phyloP scores from a whole-genome alignment of 2,797 vertebrate genomes.

The Yasuhikotakia modesta region DNA sequence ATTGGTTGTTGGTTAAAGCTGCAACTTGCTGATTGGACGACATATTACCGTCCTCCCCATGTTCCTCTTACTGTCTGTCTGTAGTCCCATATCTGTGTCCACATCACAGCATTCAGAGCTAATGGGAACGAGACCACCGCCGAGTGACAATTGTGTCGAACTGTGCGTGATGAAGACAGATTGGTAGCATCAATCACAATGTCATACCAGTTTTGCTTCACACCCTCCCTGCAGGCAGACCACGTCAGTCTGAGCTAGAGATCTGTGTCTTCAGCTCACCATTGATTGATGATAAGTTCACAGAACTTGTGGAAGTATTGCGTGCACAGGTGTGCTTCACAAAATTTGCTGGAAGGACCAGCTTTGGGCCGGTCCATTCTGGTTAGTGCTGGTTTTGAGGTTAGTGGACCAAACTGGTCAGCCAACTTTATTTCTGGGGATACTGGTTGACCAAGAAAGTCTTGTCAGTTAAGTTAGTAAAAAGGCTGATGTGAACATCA shows the following conservation, averaged over 20 bases:
- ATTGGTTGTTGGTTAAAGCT: background rate
- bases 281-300: conserved; percentile 34
- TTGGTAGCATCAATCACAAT: conserved; percentile 60
- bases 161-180: conserved; percentile 58
- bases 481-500: too few species aligned
- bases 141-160: conserved; percentile 53
- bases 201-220: conserved; percentile 50
- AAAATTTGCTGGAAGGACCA: background rate
- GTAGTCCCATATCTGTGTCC: conserved; percentile 20
- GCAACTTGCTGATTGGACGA: background rate
- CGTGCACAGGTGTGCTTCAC: conserved; percentile 23
- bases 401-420: too few species aligned
- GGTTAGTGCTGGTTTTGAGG: too few species aligned
- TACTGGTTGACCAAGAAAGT: too few species aligned
- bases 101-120: conserved; percentile 39
- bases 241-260: conserved; percentile 36
- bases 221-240: conserved; percentile 41
- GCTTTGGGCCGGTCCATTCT: background rate
- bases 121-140: conserved; percentile 48
- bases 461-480: too few species aligned
- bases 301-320: background rate
- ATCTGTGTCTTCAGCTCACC: background rate
- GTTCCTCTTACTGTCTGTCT: background rate
- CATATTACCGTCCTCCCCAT: conserved; percentile 19
- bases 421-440: too few species aligned